Evolutionary conservation across 2,113 vertebrate species (phyloP), one percentile per base, ranked within the genome.

Genomic region (Tympanuchus pallidicinctus): DNA sequence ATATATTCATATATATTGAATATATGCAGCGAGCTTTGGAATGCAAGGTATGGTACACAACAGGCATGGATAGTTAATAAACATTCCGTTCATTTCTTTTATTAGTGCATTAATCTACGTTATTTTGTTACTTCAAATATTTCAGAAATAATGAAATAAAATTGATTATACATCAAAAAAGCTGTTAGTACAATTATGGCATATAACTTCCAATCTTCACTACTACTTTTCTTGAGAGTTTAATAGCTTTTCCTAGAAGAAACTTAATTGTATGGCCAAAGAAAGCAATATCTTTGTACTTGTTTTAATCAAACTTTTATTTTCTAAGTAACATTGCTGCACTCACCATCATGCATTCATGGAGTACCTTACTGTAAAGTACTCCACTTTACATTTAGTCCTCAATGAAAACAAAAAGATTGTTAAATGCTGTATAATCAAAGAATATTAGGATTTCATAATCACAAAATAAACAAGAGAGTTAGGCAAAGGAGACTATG

Each of bases 301-400:
- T 69, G 34, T 36, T 61, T 93, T 72, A 93, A 59, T 48, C 64
- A 78, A 86, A 52, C 3, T 90, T 83, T 43, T 63, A 70, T 86
- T 95, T 81, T 93, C 90, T 92, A 88, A 89, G 12, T 45, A 83
- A 84, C 45, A 89, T 88, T 57, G 54, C 32, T 56, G 79, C 93
- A 50, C 75, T 60, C 91, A 60, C 57, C 83, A 91, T 30, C 45
- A 65, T 8, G 54, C 30, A 20, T 47, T 97, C 92, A 88, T 57
- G 6, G 9, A 75, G 18, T 9, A 45, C 66, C 8, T 25, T 25
- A 47, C 66, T 34, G 34, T 36, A 18, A 52, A 71, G 47, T 38
- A 28, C 36, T 25, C 47, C 27, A 21, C 27, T 52, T 52, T 12
- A 40, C 38, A 40, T 40, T 52, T 70, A 89, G 83, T 93, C 94